A percentile compares a stretch with the other conserved stretches of the same genome.
Evolutionary conservation across 2,113 vertebrate species (phyloP).

Genomic region (Hydropotes inermis): DNA sequence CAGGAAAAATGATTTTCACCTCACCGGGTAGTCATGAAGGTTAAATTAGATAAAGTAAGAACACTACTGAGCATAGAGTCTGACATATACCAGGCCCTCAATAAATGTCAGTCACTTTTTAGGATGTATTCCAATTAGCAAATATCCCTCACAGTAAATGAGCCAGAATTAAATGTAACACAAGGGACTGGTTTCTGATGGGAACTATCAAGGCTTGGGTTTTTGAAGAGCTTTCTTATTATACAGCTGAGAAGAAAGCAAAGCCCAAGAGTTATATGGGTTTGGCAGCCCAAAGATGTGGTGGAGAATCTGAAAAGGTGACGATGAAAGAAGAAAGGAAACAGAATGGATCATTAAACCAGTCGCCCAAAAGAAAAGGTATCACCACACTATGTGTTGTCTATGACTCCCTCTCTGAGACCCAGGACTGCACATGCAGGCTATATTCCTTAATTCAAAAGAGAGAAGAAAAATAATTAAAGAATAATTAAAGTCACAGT

Average conservation of each 20-base stretch:
- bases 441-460: background rate
- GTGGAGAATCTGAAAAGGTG: background rate
- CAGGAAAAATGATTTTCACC: background rate
- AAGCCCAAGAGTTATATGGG: background rate
- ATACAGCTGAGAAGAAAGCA: background rate
- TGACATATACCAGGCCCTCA: conserved; percentile 20
- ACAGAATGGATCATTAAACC: background rate
- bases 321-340: background rate
- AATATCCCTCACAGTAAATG: conserved; percentile 14
- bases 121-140: background rate
- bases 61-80: background rate
- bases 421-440: background rate
- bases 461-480: background rate
- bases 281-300: background rate
- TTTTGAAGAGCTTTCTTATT: conserved; percentile 21
- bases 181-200: conserved; percentile 4
- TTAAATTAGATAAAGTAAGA: conserved; percentile 42
- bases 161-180: conserved; percentile 11
- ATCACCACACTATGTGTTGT: background rate
- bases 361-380: background rate
- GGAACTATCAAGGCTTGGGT: background rate
- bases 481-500: background rate
- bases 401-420: background rate
- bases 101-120: conserved; percentile 29
- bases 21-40: background rate